Conservation (phyloP, 2,113 vertebrate species). For the Mesembrinibis cayennensis region DNA sequence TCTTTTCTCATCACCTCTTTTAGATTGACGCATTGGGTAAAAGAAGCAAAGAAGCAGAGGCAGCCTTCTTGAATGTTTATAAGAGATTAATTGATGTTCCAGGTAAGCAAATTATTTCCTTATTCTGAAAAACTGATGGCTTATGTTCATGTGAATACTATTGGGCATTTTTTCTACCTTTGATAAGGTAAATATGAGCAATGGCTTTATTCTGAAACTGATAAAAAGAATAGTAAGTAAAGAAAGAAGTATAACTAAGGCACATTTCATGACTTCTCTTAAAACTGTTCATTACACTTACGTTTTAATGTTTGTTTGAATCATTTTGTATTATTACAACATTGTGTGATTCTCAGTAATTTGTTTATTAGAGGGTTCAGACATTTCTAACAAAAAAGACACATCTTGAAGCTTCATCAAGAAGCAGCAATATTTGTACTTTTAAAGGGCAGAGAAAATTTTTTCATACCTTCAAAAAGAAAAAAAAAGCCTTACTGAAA, state of each 20-base stretch:
- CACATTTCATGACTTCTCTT: background rate
- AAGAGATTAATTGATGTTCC: constrained; percentile 99
- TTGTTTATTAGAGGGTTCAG: background rate
- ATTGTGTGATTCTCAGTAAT: background rate
- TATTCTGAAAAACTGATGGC: background rate
- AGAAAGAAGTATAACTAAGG: background rate
- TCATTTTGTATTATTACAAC: background rate
- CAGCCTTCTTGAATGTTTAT: constrained; percentile 98
- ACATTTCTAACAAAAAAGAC: background rate
- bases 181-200: background rate
- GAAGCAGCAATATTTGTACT: background rate
- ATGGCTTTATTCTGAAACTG: background rate
- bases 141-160: background rate
- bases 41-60: constrained; percentile 99
- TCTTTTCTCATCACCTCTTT: background rate
- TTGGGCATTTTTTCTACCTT: background rate
- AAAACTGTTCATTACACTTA: background rate
- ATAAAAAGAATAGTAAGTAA: too few relatives aligned
- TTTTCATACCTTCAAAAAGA: background rate
- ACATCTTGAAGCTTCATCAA: background rate
- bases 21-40: constrained; percentile 98
- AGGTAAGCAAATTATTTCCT: constrained; percentile 79
- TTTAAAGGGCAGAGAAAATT: background rate
- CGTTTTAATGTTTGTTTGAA: background rate
- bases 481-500: background rate